Evolutionary conservation across 2,888 invertebrate genomes (phyloP), one percentile per base, ranked within the genome.

Genomic region (Himalopsyche tibetana): DNA sequence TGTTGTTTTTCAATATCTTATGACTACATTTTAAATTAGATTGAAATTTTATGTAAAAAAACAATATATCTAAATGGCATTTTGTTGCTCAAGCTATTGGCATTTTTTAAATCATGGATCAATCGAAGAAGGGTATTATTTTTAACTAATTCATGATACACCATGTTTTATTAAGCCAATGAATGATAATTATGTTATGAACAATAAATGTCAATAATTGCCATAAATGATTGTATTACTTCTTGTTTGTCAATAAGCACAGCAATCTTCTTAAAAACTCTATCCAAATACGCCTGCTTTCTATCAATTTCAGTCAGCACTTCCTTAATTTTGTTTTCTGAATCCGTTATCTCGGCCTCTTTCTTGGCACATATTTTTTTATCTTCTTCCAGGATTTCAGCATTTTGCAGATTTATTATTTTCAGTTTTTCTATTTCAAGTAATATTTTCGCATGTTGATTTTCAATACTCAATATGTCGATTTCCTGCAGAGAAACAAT

Each of bases 401-500:
- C 91, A 89, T 84, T 90, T 89, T 89, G 92, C 80, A 89, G 92
- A 89, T 90, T 93, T 80, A 89, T 91, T 89, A 89, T 93, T 86
- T 91, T 91, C 86, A 92, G 92, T 88, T 92, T 93, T 89, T 95
- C 96, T 84, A 94, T 94, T 90, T 95, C 95, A 88, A 93, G 91
- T 90, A 94, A 90, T 85, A 93, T 90, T 88, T 93, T 94, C 0
- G 94, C 94, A 89, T 94, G 94, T 56, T 93, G 92, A 89, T 95
- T 95, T 90, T 95, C 95, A 89, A 93, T 91, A 84, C 93, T 90
- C 86, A 92, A 92, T 79, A 94, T 89, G 5, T 91, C 89, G 87
- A 95, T 92, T 91, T 95, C 95, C 92, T 94, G 90, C 79, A 36
- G 15, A 38, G 9, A 36, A 74, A 74, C 74, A 74, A 9, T 40